Conservation (phyloP, 2,113 vertebrate species). For the rabbit (Oryctolagus cuniculus) region DNA sequence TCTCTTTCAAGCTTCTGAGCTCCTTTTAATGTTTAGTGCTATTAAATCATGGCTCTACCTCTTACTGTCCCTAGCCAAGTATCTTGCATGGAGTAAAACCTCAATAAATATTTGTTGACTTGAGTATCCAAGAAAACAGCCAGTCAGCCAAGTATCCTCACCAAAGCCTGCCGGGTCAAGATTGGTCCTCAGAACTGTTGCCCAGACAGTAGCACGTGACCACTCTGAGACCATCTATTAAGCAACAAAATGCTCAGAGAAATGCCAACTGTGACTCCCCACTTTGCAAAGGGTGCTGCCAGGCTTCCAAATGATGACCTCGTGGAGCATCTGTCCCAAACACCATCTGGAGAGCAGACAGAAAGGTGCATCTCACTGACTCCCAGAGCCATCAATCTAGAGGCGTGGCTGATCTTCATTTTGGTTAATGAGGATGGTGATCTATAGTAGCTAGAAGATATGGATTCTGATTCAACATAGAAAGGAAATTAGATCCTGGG, state of each 20-base stretch:
- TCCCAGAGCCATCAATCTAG: constrained; percentile 63
- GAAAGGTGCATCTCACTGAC: constrained; percentile 60
- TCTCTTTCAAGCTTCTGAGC: neutral
- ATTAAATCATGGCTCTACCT: neutral
- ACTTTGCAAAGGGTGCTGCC: constrained; percentile 67
- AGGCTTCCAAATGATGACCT: constrained; percentile 68
- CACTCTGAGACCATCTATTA: constrained; percentile 68
- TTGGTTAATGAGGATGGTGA: constrained; percentile 37
- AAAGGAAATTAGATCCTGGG: constrained; percentile 52
- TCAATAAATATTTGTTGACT: constrained; percentile 61
- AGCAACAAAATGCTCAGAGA: constrained; percentile 56
- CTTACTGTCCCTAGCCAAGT: constrained; percentile 11
- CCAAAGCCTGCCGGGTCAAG: constrained; percentile 30
- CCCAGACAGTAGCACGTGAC: constrained; percentile 59
- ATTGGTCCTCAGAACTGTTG: constrained; percentile 54
- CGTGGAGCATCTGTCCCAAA: constrained; percentile 60
- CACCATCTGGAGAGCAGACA: constrained; percentile 64
- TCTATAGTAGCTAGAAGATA: constrained; percentile 54
- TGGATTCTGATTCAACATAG: constrained; percentile 45
- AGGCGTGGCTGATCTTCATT: constrained; percentile 49
- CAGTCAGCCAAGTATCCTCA: constrained; percentile 56
- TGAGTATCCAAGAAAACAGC: constrained; percentile 61
- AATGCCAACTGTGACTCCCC: constrained; percentile 51
- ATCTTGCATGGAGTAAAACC: neutral
- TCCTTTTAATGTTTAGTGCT: neutral